Base-by-base conservation (phyloP, 2,888 invertebrate species). In the Melanophora roralis region DNA sequence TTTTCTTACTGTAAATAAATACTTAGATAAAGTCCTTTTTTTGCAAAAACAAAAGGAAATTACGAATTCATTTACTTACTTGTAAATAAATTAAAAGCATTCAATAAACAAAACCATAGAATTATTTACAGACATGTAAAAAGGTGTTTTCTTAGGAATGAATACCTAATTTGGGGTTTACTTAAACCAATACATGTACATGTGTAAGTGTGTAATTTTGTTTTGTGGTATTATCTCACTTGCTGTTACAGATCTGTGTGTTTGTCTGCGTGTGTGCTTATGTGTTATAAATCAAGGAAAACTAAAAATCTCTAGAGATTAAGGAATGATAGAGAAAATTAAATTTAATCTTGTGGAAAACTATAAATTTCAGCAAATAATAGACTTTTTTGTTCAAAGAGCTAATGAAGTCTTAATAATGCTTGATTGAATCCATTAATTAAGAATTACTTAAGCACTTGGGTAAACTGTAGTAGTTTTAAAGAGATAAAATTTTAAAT, bases 331-430 rank as follows among this genome's bases (percentile, higher is more conserved):
- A 19, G 1, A 49, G 14, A 40, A 36, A 67, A 60, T 59, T n/a
- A 1, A 23, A 74, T 51, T 59, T 40, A 59, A 74, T 74, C 32
- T 59, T 65, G 21, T 74, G 40, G n/a, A 51, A 43, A 55, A 14
- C 27, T 45, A 36, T 53, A 55, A 67, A 67, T 43, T 43, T 4
- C 4, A 12, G 12, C 7, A 27, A 16, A 27, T 60, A 32, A 9
- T 16, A 12, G 12, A 12, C 27, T 43, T 57, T 38, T 38, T 23
- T n/a, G 19, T 38, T 12, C 12, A 53, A 23, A 3, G 11, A 19
- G n/a, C 14, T 14, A 59, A 53, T 53, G 1, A 32, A 14, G n/a
- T 34, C 9, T 34, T 32, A 16, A 16, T 27, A 47, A 51, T n/a
- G 49, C 23, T 51, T n/a, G 27, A 51, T 51, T 51, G 49, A 23